These are phyloP conservation scores for Heliconius congener DNA, from an alignment of 1,140 invertebrate genomes.

Conservation along the genomic window DNA sequence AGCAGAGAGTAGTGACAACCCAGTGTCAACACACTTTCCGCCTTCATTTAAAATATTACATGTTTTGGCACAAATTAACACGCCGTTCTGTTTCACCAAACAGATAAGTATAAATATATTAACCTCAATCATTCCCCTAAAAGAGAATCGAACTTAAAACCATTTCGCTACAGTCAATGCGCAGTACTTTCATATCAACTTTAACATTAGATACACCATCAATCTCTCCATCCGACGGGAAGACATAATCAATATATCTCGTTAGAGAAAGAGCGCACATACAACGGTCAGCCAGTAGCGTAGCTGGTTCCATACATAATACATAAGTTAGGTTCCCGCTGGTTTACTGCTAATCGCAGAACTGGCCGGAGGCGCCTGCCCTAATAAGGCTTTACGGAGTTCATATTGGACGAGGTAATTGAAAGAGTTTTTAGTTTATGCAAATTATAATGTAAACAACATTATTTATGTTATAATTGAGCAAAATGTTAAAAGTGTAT, in stretches of 20 bases:
- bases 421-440: slow-evolving; percentile 5
- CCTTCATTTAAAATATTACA: too few relatives aligned
- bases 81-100: too few relatives aligned
- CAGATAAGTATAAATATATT: too few relatives aligned
- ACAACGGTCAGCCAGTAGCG: slow-evolving; percentile 26
- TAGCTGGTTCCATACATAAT: slow-evolving; percentile 34
- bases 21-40: too few relatives aligned
- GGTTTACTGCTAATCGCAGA: slow-evolving; percentile 33
- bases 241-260: slow-evolving; percentile 2
- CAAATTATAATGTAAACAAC: neutral
- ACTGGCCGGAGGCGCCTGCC: slow-evolving; percentile 43
- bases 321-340: slow-evolving; percentile 36
- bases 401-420: neutral
- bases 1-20: too few relatives aligned
- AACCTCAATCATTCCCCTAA: too few relatives aligned
- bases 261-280: slow-evolving; percentile 10
- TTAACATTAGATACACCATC: neutral
- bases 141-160: too few relatives aligned
- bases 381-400: slow-evolving; percentile 34
- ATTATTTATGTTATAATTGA: too few relatives aligned
- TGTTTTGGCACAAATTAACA: too few relatives aligned
- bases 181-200: too few relatives aligned
- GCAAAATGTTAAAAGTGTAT: too few relatives aligned
- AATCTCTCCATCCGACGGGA: neutral
- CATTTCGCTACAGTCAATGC: too few relatives aligned